Evolutionary conservation across 2,888 invertebrate genomes (phyloP).

Genomic region (Crematogaster levior): DNA sequence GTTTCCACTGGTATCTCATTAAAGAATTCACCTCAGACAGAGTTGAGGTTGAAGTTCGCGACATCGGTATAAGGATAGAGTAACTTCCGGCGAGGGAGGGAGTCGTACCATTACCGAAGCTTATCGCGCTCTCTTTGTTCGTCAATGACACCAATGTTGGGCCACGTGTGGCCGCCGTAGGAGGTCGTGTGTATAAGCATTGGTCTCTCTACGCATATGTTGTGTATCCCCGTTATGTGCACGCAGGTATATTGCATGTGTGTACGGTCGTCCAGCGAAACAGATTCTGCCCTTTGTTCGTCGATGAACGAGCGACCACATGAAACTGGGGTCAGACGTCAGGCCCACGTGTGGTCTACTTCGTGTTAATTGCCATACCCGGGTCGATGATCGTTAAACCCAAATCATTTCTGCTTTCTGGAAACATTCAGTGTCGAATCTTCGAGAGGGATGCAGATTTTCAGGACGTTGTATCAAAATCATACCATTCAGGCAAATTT

Average conservation of each 20-base stretch:
- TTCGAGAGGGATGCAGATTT: neutral
- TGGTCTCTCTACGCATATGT: neutral
- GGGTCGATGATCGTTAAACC: slow-evolving; percentile 34
- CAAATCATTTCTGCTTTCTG: slow-evolving; percentile 25
- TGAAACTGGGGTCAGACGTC: slow-evolving; percentile 55
- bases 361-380: slow-evolving; percentile 56
- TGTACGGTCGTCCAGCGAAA: slow-evolving; percentile 51
- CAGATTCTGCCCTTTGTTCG: slow-evolving; percentile 66
- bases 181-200: neutral
- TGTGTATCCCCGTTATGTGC: slow-evolving; percentile 34
- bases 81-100: slow-evolving; percentile 5
- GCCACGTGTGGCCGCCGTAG: slow-evolving; percentile 38
- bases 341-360: slow-evolving; percentile 58
- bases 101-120: slow-evolving; percentile 10
- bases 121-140: slow-evolving; percentile 43
- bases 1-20: slow-evolving; percentile 8
- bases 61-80: slow-evolving; percentile 13
- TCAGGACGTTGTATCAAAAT: neutral
- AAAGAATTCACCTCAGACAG: slow-evolving; percentile 7
- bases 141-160: slow-evolving; percentile 43
- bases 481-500: neutral
- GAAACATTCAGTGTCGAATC: slow-evolving; percentile 2
- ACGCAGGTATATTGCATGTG: slow-evolving; percentile 39
- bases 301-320: slow-evolving; percentile 56
- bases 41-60: slow-evolving; percentile 29